Evolutionary conservation across 2,113 vertebrate species (phyloP).

Genomic region (Arothron firmamentum): DNA sequence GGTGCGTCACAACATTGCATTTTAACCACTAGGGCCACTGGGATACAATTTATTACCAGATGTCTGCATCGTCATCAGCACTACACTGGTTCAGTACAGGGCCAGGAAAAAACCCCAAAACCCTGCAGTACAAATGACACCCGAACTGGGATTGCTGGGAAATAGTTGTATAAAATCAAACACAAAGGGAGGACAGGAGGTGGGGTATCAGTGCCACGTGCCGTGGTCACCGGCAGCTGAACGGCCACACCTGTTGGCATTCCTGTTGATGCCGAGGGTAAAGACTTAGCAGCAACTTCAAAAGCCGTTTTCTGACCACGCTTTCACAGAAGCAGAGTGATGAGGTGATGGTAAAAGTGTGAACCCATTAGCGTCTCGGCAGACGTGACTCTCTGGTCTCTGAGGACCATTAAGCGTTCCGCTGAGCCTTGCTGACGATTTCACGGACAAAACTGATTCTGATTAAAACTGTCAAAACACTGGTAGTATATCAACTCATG

Average conservation of each 20-base stretch:
- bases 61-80: too few species aligned
- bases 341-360: slow-evolving; percentile 33
- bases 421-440: slow-evolving; percentile 11
- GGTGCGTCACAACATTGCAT: too few species aligned
- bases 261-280: neutral
- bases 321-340: slow-evolving; percentile 35
- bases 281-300: slow-evolving; percentile 2
- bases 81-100: too few species aligned
- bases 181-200: too few species aligned
- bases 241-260: neutral
- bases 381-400: slow-evolving; percentile 26
- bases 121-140: too few species aligned
- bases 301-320: neutral
- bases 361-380: slow-evolving; percentile 35
- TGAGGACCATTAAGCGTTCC: slow-evolving; percentile 27
- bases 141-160: too few species aligned
- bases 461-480: slow-evolving; percentile 19
- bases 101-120: too few species aligned
- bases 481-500: too few species aligned
- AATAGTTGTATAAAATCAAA: too few species aligned
- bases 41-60: too few species aligned
- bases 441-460: slow-evolving; percentile 19
- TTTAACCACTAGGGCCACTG: too few species aligned
- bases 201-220: neutral
- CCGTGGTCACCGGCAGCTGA: neutral